Percentiles rank a stretch among this genome's conserved stretches.
These are phyloP conservation scores for Scaptomyza polygonia DNA, from an alignment of 2,888 invertebrate species.

Conservation along the genomic window DNA sequence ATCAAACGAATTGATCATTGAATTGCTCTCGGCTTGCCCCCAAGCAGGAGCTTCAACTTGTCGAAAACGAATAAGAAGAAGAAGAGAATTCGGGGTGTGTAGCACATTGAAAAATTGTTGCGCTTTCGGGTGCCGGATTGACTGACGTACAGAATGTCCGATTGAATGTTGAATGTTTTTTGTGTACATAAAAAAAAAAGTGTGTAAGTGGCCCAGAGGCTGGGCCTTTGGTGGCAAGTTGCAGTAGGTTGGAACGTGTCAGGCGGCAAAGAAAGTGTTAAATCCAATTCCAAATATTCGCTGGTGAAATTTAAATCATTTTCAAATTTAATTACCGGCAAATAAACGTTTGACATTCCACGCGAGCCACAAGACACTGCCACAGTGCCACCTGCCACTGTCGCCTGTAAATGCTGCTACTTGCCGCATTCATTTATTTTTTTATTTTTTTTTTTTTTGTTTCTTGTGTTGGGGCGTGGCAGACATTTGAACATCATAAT, in stretches of 20 bases:
- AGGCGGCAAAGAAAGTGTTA: slow-evolving; percentile 72
- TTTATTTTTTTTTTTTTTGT: too few species aligned
- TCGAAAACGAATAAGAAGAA: background rate
- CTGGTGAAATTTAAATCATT: slow-evolving; percentile 80
- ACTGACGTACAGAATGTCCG: background rate
- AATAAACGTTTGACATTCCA: slow-evolving; percentile 78
- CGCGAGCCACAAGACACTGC: slow-evolving; percentile 24
- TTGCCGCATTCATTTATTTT: too few species aligned
- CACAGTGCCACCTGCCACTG: slow-evolving; percentile 39
- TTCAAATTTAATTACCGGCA: slow-evolving; percentile 78
- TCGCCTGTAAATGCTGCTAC: slow-evolving; percentile 42
- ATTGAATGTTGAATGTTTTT: background rate
- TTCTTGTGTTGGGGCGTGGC: slow-evolving; percentile 68
- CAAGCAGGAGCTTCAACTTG: slow-evolving; percentile 1
- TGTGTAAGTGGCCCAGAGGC: slow-evolving; percentile 11
- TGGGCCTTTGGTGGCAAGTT: slow-evolving; percentile 23
- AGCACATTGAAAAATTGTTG: slow-evolving; percentile 16
- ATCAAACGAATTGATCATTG: slow-evolving; percentile 69
- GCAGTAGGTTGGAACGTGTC: slow-evolving; percentile 25
- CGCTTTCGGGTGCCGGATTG: slow-evolving; percentile 56
- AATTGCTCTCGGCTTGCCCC: slow-evolving; percentile 36
- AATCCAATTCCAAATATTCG: slow-evolving; percentile 73
- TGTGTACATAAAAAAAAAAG: background rate
- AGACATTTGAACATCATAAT: slow-evolving; percentile 17
- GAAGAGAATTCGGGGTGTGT: slow-evolving; percentile 1